phyloP scores from a whole-genome alignment of 2,888 invertebrate genomes.

The Eristalis tenax region DNA sequence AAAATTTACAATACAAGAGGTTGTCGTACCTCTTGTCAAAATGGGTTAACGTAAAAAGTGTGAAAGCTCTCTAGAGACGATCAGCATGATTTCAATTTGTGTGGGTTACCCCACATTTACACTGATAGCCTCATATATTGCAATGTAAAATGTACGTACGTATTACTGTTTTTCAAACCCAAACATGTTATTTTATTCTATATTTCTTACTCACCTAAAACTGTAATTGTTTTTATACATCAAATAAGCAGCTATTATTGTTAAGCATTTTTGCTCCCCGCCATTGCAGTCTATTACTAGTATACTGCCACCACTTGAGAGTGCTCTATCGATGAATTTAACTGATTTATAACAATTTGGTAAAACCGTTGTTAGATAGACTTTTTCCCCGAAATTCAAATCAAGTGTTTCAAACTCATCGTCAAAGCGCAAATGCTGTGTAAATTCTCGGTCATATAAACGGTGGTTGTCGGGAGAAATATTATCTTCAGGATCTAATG shows the following conservation, averaged over 20 bases:
- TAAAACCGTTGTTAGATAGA: conserved; percentile 76
- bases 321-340: conserved; percentile 76
- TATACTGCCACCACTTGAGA: conserved; percentile 74
- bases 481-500: conserved; percentile 20
- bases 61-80: no score
- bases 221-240: conserved; percentile 77
- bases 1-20: no score
- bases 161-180: no score
- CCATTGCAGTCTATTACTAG: conserved; percentile 76
- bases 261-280: conserved; percentile 77
- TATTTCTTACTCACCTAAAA: conserved; percentile 74
- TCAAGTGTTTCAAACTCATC: conserved; percentile 75
- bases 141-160: no score
- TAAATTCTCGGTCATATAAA: conserved; percentile 10
- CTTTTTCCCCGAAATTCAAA: conserved; percentile 77
- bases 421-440: conserved; percentile 68
- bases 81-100: no score
- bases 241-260: conserved; percentile 76
- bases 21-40: no score
- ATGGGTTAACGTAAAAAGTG: no score
- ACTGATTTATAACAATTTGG: conserved; percentile 78
- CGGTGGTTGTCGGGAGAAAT: conserved; percentile 45
- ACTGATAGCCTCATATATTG: no score
- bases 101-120: no score
- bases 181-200: no score